Base-by-base conservation (phyloP, 1,140 invertebrate species). In the Meloidogyne exigua region DNA sequence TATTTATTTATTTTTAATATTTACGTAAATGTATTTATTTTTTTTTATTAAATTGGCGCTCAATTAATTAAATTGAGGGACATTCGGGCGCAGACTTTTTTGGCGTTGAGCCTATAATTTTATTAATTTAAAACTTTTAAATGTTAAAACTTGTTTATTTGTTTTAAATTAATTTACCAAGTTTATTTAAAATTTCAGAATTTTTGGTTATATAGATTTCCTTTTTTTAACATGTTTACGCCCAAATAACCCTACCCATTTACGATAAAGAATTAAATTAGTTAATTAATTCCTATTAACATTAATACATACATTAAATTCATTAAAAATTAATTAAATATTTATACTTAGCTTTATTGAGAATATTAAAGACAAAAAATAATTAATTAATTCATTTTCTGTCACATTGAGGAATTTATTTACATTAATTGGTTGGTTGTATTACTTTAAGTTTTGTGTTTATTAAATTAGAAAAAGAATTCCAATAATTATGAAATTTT, bases 261-360 rank as follows among this genome's bases (percentile, higher is more conserved):
- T 44, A 44, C 0, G 4, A n/a, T n/a, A n/a, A n/a, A 32, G 28
- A 3, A 32, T 32, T n/a, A 57, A n/a, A 9, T 57, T 57, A n/a
- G n/a, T n/a, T n/a, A 57, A 57, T 57, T 57, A 57, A 57, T 57
- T 57, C 49, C 13, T n/a, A 4, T 57, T 57, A 49, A 3, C 12
- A 44, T 49, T 49, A 49, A 49, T 49, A 49, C 44, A 18, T 49
- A 18, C 15, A 4, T 18, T 49, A 32, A 32, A 3, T 3, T 57
- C 7, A n/a, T n/a, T 57, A n/a, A 57, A 57, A 57, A 57, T 57
- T 57, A 57, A 57, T 57, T 57, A 57, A 57, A 57, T 57, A 57
- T 57, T 57, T 57, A 57, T 57, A n/a, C 4, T 57, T n/a, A 15
- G 49, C 2, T 57, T 57, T 57, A 57, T 7, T 57, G 18, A 39